A percentile compares a stretch with the other conserved stretches of the same genome.
These are phyloP conservation scores for Apis dorsata DNA, from an alignment of 1,140 invertebrate genomes.

Conservation along the genomic window DNA sequence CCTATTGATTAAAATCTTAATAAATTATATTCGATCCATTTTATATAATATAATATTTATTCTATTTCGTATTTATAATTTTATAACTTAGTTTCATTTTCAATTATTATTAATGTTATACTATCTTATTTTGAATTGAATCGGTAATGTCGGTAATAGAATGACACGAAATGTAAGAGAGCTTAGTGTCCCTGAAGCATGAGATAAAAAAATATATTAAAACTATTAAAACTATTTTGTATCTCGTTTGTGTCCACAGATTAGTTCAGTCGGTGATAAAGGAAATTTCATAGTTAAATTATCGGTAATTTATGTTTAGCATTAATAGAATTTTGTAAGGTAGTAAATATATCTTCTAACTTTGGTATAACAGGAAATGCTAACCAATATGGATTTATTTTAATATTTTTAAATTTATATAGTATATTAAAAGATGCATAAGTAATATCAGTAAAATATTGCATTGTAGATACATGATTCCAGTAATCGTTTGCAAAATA, in stretches of 20 bases:
- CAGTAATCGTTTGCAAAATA: constrained; percentile 20
- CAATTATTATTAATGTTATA: too few species aligned
- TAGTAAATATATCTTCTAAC: background rate
- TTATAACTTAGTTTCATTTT: too few species aligned
- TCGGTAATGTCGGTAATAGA: too few species aligned
- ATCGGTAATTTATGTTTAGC: constrained; percentile 25
- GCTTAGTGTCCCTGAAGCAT: too few species aligned
- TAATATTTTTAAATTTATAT: background rate
- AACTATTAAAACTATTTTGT: too few species aligned
- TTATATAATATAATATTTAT: too few species aligned
- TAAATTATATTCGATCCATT: too few species aligned
- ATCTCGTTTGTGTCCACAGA: background rate
- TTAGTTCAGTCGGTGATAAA: constrained; percentile 16
- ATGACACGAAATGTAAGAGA: too few species aligned
- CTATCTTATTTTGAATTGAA: too few species aligned
- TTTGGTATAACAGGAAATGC: background rate
- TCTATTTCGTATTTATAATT: too few species aligned
- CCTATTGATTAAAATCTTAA: too few species aligned
- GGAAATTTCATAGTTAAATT: constrained; percentile 8
- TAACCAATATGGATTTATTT: background rate
- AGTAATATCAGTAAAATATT: constrained; percentile 1
- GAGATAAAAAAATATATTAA: too few species aligned
- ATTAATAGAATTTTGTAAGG: constrained; percentile 2
- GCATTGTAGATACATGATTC: constrained; percentile 16
- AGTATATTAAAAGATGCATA: background rate